These are phyloP conservation scores for Hylia prasina DNA, from an alignment of 2,113 vertebrate genomes.

Conservation along the genomic window DNA sequence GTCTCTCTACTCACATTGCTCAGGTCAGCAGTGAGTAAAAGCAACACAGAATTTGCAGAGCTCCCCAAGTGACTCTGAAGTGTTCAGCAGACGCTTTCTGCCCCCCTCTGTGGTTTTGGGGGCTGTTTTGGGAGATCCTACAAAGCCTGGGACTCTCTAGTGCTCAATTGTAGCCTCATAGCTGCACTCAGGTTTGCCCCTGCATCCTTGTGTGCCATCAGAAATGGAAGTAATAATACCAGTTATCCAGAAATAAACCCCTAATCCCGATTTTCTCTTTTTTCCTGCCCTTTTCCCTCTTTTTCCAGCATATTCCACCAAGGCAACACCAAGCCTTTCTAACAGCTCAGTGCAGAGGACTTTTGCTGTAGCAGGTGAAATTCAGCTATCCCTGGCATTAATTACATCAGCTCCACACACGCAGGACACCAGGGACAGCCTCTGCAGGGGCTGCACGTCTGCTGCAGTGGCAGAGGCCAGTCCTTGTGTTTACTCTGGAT, in stretches of 20 bases:
- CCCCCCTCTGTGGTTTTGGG: not conserved
- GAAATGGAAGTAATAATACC: not conserved
- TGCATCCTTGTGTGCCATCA: not conserved
- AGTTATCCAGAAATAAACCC: not conserved
- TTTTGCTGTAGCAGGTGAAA: not conserved
- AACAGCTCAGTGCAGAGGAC: not conserved
- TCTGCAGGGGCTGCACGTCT: not conserved
- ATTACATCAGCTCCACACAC: not conserved
- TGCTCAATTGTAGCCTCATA: accelerated
- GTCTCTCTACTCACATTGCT: not conserved
- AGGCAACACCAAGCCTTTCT: not conserved
- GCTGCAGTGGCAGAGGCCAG: not conserved
- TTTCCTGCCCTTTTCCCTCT: not conserved
- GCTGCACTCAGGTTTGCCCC: not conserved
- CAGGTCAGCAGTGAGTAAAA: accelerated
- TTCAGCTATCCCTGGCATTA: not conserved
- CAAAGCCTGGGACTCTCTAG: not conserved
- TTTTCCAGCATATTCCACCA: not conserved
- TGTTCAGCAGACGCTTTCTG: not conserved
- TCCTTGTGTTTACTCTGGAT: not conserved
- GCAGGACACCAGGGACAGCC: not conserved
- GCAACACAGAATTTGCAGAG: not conserved
- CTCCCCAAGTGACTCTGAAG: accelerated
- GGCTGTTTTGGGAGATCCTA: not conserved
- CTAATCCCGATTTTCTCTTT: not conserved